Conservation (phyloP, 2,888 invertebrate species). For the Lasioglossum malachurum region DNA sequence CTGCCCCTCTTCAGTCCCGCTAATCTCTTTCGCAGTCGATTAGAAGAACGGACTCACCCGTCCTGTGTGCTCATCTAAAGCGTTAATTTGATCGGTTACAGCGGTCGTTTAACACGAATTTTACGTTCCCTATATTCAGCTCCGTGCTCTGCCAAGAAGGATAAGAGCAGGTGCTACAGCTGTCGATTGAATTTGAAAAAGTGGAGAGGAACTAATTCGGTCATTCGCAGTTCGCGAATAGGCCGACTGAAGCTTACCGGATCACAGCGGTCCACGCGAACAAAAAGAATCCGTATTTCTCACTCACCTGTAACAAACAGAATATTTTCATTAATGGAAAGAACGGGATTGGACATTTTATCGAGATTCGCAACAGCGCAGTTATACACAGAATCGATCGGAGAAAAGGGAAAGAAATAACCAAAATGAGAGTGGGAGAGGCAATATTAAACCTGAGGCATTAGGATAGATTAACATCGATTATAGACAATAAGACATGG, state of each 20-base stretch:
- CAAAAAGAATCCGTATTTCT: not conserved
- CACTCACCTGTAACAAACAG: not conserved
- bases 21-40: not conserved
- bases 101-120: not conserved
- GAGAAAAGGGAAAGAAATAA: too few relatives aligned
- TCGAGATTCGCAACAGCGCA: not conserved
- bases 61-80: not conserved
- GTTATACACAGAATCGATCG: too few relatives aligned
- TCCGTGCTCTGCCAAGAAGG: not conserved
- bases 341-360: not conserved
- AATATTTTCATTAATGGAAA: not conserved
- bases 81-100: not conserved
- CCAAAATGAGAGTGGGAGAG: too few relatives aligned
- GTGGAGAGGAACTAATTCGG: not conserved
- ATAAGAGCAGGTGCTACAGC: not conserved
- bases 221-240: not conserved
- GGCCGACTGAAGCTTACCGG: not conserved
- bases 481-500: too few relatives aligned
- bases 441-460: too few relatives aligned
- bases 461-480: too few relatives aligned
- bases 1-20: not conserved
- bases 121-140: not conserved
- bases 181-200: not conserved
- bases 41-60: not conserved
- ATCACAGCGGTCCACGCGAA: not conserved